phyloP scores from a whole-genome alignment of 1,140 invertebrate genomes.

The Conus ventricosus region DNA sequence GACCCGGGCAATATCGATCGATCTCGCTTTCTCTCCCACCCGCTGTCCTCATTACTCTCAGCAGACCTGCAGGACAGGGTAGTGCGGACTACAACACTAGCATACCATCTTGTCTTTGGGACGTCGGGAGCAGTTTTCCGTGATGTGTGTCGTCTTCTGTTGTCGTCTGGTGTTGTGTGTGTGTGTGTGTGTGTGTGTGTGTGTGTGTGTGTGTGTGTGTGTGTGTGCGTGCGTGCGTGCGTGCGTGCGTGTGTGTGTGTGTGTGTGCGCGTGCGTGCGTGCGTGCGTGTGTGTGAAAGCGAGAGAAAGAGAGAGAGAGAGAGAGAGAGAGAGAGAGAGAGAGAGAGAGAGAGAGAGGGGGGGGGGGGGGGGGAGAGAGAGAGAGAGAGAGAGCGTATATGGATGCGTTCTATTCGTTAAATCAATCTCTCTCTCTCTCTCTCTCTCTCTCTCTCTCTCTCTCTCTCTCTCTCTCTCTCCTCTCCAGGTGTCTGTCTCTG shows the following conservation, averaged over 20 bases:
- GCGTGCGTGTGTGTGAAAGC: neutral
- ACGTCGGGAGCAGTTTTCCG: too few relatives aligned
- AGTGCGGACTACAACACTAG: too few relatives aligned
- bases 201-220: constrained; percentile 1
- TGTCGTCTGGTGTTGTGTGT: neutral
- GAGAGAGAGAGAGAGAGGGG: neutral
- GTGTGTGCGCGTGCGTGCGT: constrained; percentile 9
- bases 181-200: constrained; percentile 16
- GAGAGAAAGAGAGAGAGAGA: neutral
- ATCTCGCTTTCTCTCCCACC: constrained; percentile 3
- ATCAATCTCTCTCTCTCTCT: too few relatives aligned
- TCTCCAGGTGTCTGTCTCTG: too few relatives aligned
- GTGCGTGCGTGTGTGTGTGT: constrained; percentile 8
- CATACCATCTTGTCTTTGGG: too few relatives aligned
- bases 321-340: neutral
- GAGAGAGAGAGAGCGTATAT: neutral
- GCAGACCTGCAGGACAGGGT: too few relatives aligned
- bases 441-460: too few relatives aligned
- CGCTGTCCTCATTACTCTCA: neutral
- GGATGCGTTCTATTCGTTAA: neutral
- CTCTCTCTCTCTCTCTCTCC: too few relatives aligned
- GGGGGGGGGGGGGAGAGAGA: too few relatives aligned
- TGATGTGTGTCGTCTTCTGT: neutral
- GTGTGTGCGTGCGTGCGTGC: constrained; percentile 4
- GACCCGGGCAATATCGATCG: neutral